Percentiles rank a stretch among this genome's conserved stretches.
phyloP scores from a whole-genome alignment of 1,140 invertebrate genomes.

The Drosophila orena region DNA sequence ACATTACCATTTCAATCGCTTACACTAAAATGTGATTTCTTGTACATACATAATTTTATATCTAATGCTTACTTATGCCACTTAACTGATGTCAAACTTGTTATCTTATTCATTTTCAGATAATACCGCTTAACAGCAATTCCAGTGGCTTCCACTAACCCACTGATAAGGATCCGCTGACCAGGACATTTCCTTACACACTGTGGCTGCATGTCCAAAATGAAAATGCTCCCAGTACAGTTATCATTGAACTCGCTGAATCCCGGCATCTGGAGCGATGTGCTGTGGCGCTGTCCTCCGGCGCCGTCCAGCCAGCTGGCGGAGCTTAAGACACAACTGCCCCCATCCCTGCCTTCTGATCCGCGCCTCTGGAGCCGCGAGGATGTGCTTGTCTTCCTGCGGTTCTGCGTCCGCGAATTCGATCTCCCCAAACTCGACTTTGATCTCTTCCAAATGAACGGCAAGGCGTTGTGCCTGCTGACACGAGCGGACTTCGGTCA shows the following conservation, averaged over 20 bases:
- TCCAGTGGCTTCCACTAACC: slow-evolving; percentile 51
- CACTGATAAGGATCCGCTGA: slow-evolving; percentile 9
- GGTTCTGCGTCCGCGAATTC: slow-evolving; percentile 97
- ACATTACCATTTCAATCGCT: background rate
- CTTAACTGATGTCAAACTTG: background rate
- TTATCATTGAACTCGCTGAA: slow-evolving; percentile 87
- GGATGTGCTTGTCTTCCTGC: slow-evolving; percentile 94
- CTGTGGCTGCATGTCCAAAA: slow-evolving; percentile 84
- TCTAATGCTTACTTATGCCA: too few relatives aligned
- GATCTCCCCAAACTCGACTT: slow-evolving; percentile 96
- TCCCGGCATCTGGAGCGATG: slow-evolving; percentile 89
- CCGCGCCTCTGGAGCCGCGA: slow-evolving; percentile 95
- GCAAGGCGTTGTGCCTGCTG: slow-evolving; percentile 96
- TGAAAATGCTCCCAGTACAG: slow-evolving; percentile 89
- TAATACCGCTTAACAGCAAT: slow-evolving; percentile 8
- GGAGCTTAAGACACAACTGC: slow-evolving; percentile 94
- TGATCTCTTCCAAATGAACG: slow-evolving; percentile 99
- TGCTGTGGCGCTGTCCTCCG: slow-evolving; percentile 93
- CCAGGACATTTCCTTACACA: slow-evolving; percentile 44
- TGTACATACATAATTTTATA: too few relatives aligned
- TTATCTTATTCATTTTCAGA: slow-evolving; percentile 6
- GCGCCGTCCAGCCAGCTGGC: slow-evolving; percentile 89
- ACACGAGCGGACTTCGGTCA: slow-evolving; percentile 96
- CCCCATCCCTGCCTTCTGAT: slow-evolving; percentile 92
- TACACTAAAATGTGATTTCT: background rate